A percentile compares a stretch with the other conserved stretches of the same genome.
These are phyloP conservation scores for Lonchura striata DNA, from an alignment of 2,113 vertebrate genomes.

Conservation along the genomic window DNA sequence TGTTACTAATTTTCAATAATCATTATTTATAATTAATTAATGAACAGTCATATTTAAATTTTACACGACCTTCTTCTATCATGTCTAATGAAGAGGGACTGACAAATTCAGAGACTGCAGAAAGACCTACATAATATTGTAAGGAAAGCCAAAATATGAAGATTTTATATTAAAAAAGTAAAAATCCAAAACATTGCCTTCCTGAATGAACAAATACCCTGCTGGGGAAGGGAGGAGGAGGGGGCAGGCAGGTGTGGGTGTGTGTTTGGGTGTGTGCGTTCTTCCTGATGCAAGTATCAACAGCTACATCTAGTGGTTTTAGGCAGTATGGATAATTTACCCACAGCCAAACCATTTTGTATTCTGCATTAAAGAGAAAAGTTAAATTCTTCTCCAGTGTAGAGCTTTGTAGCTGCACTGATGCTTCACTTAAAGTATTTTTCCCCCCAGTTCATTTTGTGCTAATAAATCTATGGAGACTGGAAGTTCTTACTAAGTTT, in stretches of 20 bases:
- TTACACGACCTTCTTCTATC: not conserved
- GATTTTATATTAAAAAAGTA: not conserved
- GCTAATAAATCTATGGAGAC: not conserved
- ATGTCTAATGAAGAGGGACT: not conserved
- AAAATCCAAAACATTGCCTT: not conserved
- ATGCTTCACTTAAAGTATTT: not conserved
- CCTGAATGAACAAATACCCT: not conserved
- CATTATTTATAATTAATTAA: conserved; percentile 48
- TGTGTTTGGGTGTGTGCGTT: fast-evolving
- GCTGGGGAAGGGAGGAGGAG: too few species aligned
- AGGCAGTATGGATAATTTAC: not conserved
- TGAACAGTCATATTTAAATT: not conserved
- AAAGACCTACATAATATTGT: not conserved
- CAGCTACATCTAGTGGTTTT: conserved; percentile 74
- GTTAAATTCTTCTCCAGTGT: not conserved
- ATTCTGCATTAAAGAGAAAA: not conserved
- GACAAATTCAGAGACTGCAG: not conserved
- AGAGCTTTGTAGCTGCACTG: not conserved
- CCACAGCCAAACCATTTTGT: not conserved
- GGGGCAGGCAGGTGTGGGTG: not conserved
- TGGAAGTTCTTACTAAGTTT: not conserved
- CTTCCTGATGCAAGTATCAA: conserved; percentile 47
- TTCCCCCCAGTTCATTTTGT: not conserved
- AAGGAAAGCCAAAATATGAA: not conserved
- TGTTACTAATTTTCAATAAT: conserved; percentile 53